Evolutionary conservation across 2,888 invertebrate genomes (phyloP), one percentile per base, ranked within the genome.

Genomic region (Corythucha ciliata): DNA sequence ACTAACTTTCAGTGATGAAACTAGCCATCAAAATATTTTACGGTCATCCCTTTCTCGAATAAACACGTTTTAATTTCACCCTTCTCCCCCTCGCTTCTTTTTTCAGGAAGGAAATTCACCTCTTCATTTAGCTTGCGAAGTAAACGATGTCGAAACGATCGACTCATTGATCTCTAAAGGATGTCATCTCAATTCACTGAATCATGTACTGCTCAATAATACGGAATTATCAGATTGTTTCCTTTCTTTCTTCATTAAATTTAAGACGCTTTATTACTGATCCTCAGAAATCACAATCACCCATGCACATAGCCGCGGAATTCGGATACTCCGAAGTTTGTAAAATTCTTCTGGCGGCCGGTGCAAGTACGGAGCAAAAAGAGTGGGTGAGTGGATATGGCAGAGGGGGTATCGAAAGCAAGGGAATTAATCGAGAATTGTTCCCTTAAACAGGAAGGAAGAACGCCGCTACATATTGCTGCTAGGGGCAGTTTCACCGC

Each of bases 401-500:
- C n/a, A n/a, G n/a, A n/a, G n/a, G n/a, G n/a, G n/a, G n/a, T n/a
- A n/a, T n/a, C n/a, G n/a, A n/a, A n/a, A n/a, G 10, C 10, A 29
- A 10, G 29, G 16, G 20, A 46, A 20, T 25, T 21, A 18, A 47
- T 12, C 20, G 41, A 5, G 6, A 18, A 21, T 16, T 40, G 41
- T n/a, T n/a, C n/a, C n/a, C n/a, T n/a, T n/a, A n/a, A n/a, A 20
- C 66, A 77, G 76, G 73, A 76, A 50, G 80, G 80, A 26, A 73
- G 76, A 45, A 85, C 84, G 1, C 82, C 85, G 26, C 74, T 84
- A 62, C 77, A 84, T 57, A 75, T 85, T 24, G 86, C 86, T 0
- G 83, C 86, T 2, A 69, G 86, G 47, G 86, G 86, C 12, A 85
- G 85, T 64, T 85, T 84, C 69, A 83, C 85, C 1, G 83, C 84